Base-by-base conservation (phyloP, 1,140 invertebrate species). In the Lasioglossum albipes region DNA sequence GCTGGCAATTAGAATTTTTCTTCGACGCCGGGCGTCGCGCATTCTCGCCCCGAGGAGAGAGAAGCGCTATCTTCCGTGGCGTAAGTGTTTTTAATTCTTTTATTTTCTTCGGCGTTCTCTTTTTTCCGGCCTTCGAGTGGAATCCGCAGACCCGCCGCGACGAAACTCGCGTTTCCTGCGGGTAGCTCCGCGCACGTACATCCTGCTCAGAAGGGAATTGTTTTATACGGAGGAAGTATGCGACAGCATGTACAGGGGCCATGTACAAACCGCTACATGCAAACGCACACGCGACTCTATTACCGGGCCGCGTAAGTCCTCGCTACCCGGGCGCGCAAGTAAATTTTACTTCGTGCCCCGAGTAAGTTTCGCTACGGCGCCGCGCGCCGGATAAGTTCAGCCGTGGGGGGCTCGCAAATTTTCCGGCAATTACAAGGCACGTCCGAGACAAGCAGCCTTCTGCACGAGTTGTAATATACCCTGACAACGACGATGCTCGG, bases 291-390 rank as follows among this genome's bases (percentile, higher is more conserved):
- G 82, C 76, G 57, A 84, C 83, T 84, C 76, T 72, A 68, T 84
- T 80, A 80, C 79, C n/a, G 7, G 20, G 10, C 27, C 41, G 36
- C 80, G 62, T 68, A 80, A 70, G 67, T 52, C 52, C 36, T 68
- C 70, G 71, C 80, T 83, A 72, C 67, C 73, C 65, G 31, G 36
- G 36, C 36, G 16, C 41, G 31, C 22, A 54, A 72, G 41, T 84
- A 80, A 84, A 84, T 80, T 84, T 84, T 84, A 72, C 61, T 84
- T 84, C 83, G 45, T 31, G 74, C 41, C 64, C 36, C 54, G 54
- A 84, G 57, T 62, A 81, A 71, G 74, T 78, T 78, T 78, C 64
- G 76, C 62, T 84, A 80, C 72, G 31, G 36, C 36, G 36, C 36
- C 3, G 36, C 36, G 36, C 36, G 7, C 31, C 57, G n/a, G 77